Evolutionary conservation across 2,113 vertebrate species (phyloP).

Genomic region (Alaudala cheleensis): DNA sequence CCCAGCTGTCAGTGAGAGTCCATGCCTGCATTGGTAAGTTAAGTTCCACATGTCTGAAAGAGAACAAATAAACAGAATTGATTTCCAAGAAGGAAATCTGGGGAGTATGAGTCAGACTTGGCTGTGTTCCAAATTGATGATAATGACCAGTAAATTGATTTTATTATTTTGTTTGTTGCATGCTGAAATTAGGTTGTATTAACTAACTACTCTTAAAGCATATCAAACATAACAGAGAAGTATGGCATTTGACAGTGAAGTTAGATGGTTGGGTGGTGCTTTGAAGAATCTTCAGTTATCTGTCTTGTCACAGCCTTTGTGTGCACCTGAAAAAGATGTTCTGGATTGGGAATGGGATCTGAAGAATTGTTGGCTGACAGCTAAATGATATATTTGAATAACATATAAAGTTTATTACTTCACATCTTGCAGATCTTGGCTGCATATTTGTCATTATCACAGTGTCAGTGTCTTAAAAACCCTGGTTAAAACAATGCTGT

Average conservation of each 20-base stretch:
- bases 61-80: neutral
- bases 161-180: neutral
- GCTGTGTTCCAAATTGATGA: neutral
- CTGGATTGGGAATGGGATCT: neutral
- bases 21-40: slow-evolving; percentile 96
- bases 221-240: neutral
- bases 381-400: neutral
- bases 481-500: neutral
- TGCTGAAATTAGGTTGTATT: neutral
- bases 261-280: neutral
- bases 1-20: slow-evolving; percentile 91
- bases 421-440: neutral
- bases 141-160: neutral
- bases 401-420: neutral
- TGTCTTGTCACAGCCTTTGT: neutral
- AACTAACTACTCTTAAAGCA: neutral
- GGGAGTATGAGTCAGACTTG: neutral
- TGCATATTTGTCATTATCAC: neutral
- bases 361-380: neutral
- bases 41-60: neutral
- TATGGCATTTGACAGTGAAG: neutral
- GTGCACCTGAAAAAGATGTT: neutral
- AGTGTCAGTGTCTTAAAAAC: neutral
- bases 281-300: neutral
- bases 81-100: neutral